These are phyloP conservation scores for Anastatus disparis DNA, from an alignment of 1,140 invertebrate genomes.

Conservation along the genomic window DNA sequence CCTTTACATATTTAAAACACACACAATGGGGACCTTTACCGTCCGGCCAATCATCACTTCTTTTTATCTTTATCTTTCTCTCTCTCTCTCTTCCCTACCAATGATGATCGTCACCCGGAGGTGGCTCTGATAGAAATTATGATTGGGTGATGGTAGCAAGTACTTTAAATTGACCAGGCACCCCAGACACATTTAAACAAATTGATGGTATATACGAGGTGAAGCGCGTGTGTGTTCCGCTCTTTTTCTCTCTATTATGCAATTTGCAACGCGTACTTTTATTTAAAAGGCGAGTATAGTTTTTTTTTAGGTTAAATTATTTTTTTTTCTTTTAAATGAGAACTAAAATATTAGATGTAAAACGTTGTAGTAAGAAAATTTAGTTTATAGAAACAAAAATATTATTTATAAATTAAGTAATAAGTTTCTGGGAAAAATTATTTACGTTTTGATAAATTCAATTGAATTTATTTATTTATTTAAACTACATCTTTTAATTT, in stretches of 20 bases:
- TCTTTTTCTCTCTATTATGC: too few relatives aligned
- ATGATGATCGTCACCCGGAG: conserved; percentile 67
- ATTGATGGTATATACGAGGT: conserved; percentile 44
- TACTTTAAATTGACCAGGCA: neutral
- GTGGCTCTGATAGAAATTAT: conserved; percentile 68
- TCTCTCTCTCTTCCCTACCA: too few relatives aligned
- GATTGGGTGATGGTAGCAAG: conserved; percentile 47
- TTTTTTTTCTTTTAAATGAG: too few relatives aligned
- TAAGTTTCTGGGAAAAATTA: too few relatives aligned
- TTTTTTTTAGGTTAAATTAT: conserved; percentile 2
- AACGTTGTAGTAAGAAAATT: too few relatives aligned
- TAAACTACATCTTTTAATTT: too few relatives aligned
- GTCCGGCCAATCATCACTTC: conserved; percentile 56
- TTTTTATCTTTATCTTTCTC: too few relatives aligned
- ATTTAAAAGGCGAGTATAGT: neutral
- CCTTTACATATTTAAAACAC: neutral
- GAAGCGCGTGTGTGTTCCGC: neutral
- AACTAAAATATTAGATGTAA: too few relatives aligned
- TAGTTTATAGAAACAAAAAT: too few relatives aligned
- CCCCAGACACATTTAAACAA: conserved; percentile 11
- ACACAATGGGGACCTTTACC: conserved; percentile 60
- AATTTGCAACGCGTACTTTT: conserved; percentile 22
- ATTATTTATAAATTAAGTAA: too few relatives aligned
- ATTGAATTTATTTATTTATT: too few relatives aligned
- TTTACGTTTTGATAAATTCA: too few relatives aligned